Percentiles rank a stretch among this genome's conserved stretches.
These are phyloP conservation scores for Micronycteris hirsuta DNA, from an alignment of 2,113 vertebrate genomes.

Conservation along the genomic window DNA sequence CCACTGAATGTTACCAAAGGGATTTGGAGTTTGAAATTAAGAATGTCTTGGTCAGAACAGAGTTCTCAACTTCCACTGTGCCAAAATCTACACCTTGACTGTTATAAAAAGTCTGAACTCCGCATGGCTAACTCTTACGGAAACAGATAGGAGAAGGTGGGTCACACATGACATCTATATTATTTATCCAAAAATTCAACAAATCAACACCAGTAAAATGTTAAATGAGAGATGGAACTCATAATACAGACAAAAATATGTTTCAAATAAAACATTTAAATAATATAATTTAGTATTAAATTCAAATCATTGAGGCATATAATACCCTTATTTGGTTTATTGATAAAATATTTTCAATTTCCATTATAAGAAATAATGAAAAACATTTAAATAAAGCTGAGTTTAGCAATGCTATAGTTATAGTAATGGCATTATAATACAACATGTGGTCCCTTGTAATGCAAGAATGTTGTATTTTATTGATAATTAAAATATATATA, in stretches of 20 bases:
- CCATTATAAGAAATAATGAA: not conserved
- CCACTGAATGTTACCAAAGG: not conserved
- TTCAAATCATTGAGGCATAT: not conserved
- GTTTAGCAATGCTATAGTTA: not conserved
- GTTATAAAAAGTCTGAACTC: not conserved
- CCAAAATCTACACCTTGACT: not conserved
- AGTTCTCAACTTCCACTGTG: not conserved
- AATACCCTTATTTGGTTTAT: not conserved
- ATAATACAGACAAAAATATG: not conserved
- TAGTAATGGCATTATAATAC: not conserved
- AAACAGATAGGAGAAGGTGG: not conserved
- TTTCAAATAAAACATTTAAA: not conserved
- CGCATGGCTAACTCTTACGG: not conserved
- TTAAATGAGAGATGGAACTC: not conserved
- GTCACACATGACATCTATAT: not conserved
- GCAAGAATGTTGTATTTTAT: not conserved
- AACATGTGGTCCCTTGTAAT: rapidly evolving
- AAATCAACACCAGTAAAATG: not conserved
- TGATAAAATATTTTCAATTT: not conserved
- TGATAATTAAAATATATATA: not conserved
- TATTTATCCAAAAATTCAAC: not conserved
- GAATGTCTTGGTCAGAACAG: not conserved
- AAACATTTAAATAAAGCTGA: not conserved
- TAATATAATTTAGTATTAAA: not conserved
- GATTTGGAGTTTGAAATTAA: not conserved